Evolutionary conservation across 2,888 invertebrate genomes (phyloP), one percentile per base, ranked within the genome.

Genomic region (Unio pictorum): DNA sequence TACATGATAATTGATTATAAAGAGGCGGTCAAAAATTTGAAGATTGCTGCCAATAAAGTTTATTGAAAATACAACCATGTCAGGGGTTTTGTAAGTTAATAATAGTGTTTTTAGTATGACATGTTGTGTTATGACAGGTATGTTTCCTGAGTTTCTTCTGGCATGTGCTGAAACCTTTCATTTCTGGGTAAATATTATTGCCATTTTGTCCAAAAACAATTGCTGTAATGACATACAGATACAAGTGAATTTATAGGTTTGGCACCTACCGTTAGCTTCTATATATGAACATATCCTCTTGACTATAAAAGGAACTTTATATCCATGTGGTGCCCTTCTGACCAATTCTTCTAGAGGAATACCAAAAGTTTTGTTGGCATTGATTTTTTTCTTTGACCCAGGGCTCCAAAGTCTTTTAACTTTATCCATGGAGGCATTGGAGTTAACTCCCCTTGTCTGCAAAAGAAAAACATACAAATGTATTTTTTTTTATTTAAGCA

Each of bases 311-410:
- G 87, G 87, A 58, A 87, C 81, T 63, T 69, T 78, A 60, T 72
- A 73, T 61, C 78, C 79, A 60, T 75, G 72, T 45, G 80, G 70
- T 2, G 82, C 79, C 45, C 76, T 72, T 45, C 72, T 75, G 18
- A 86, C 72, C n/a, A 87, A 79, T 56, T 86, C 84, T 34, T 81
- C 79, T n/a, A 86, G 75, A 7, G 84, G 75, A 15, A 85, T 81
- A n/a, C 84, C 83, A 74, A 86, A 87, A 57, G 81, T 85, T 66
- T 76, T 81, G 61, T 78, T 75, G 8, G 72, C 72, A 11, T 71
- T 73, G 26, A 75, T 58, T 75, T 83, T 85, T 65, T 81, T 82
- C 64, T 81, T 74, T 26, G 80, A 71, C 18, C 83, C 79, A 61
- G 84, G 84, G 67, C 83, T 85, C 61, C 84, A 73, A 62, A 85